A percentile compares a stretch with the other conserved stretches of the same genome.
Conservation (phyloP, 2,888 invertebrate species). For the Lacanobia oleracea region DNA sequence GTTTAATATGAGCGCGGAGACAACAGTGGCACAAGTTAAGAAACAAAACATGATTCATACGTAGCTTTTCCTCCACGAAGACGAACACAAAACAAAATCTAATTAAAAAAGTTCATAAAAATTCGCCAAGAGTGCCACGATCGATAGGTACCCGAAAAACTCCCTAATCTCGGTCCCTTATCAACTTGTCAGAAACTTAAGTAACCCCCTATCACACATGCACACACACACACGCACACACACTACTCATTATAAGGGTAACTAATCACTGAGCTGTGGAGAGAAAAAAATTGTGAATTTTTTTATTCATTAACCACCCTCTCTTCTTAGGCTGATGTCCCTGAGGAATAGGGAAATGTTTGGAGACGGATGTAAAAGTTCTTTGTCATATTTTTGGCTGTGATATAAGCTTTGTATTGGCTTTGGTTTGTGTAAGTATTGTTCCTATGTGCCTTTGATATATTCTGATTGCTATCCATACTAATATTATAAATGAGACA, state of each 20-base stretch:
- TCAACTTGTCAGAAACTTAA: constrained; percentile 85
- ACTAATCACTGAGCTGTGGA: constrained; percentile 90
- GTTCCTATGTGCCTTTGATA: not conserved
- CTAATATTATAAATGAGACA: too few species aligned
- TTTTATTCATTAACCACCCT: constrained; percentile 91
- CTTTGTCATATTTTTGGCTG: constrained; percentile 17
- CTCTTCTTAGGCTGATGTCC: constrained; percentile 86
- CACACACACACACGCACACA: constrained; percentile 61
- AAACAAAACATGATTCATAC: not conserved
- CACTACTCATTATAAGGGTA: constrained; percentile 89
- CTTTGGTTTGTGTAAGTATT: not conserved
- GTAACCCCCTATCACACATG: constrained; percentile 70
- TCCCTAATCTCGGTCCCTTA: constrained; percentile 84
- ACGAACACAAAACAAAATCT: constrained; percentile 49
- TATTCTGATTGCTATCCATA: not conserved
- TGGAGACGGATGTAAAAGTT: constrained; percentile 67
- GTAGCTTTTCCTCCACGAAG: not conserved
- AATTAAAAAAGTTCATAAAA: constrained; percentile 62
- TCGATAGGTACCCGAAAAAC: constrained; percentile 80
- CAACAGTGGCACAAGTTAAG: not conserved
- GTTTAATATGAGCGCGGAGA: not conserved
- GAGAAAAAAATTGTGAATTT: constrained; percentile 86
- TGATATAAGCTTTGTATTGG: not conserved
- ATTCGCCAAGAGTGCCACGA: constrained; percentile 67
- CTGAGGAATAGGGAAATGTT: constrained; percentile 68